Evolutionary conservation across 2,888 invertebrate genomes (phyloP), one percentile per base, ranked within the genome.

Genomic region (Cylloceria caligata): DNA sequence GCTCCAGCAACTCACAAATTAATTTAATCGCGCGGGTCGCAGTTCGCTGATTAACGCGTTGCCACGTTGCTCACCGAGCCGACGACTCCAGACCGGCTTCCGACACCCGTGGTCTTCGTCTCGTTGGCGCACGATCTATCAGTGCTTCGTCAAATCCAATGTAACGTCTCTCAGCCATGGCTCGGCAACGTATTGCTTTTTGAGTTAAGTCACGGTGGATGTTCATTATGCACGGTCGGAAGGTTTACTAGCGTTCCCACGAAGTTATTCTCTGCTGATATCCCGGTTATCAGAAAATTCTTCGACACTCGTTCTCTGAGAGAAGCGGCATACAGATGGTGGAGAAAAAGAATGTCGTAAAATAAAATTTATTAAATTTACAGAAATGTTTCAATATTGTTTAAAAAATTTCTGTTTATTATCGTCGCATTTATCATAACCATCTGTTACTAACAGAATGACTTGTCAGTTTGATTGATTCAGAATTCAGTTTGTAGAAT

Each of bases 11-110:
- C 30, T 42, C 71, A 65, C 67, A 64, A 83, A 77, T 72, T 79
- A 74, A 79, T 83, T 82, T 80, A 68, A 84, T 80, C 73, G 74
- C 30, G 57, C 64, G 71, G 81, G 69, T 74, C 83, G 75, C 82
- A 83, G 76, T 84, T 83, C 68, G 83, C 52, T 83, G 80, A 84
- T 80, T 67, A 82, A 74, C 80, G 55, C 57, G 47, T 27, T 13
- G 39, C 45, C 73, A 68, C 73, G 62, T 62, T 42, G 39, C 42
- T 30, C 52, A 3, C 24, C 52, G n/a, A 34, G 19, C 36, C 27
- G 52, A 36, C 11, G 52, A 57, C 57, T 57, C 57, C 34, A 27
- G 16, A 13, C 27, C 6, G 30, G 57, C 16, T 21, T 24, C 45
- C 45, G 30, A 9, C 11, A 24, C 5, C 5, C 21, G 16, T 27